Evolutionary conservation across 2,888 invertebrate genomes (phyloP).

Genomic region (Polyommatus icarus): DNA sequence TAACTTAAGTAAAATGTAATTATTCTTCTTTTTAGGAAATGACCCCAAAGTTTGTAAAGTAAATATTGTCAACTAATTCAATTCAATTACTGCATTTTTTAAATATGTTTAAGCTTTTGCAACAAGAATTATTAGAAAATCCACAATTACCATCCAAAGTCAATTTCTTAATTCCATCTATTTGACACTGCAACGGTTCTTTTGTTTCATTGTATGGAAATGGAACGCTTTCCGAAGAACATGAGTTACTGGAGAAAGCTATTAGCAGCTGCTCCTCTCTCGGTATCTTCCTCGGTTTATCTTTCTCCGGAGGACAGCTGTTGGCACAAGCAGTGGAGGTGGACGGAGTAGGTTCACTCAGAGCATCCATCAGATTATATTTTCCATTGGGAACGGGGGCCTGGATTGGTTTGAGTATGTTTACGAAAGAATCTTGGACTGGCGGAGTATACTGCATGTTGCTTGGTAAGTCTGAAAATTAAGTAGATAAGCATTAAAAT

Average conservation of each 20-base stretch:
- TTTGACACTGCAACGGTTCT: constrained; percentile 51
- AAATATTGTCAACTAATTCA: too few species aligned
- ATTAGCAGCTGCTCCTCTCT: constrained; percentile 60
- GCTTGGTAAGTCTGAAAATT: constrained; percentile 50
- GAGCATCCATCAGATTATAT: constrained; percentile 53
- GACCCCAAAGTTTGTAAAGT: too few species aligned
- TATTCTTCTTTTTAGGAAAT: too few species aligned
- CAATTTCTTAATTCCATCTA: constrained; percentile 46
- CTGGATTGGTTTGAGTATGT: constrained; percentile 36
- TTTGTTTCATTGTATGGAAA: constrained; percentile 41
- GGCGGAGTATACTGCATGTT: constrained; percentile 56
- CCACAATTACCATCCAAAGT: constrained; percentile 49
- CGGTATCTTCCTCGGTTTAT: constrained; percentile 46
- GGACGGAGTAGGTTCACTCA: constrained; percentile 61
- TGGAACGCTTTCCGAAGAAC: constrained; percentile 61
- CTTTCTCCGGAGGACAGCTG: constrained; percentile 52
- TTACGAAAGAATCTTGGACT: constrained; percentile 51
- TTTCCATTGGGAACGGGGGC: not conserved
- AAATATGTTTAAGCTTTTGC: too few species aligned
- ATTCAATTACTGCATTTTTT: too few species aligned
- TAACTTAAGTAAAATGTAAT: too few species aligned
- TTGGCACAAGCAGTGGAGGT: constrained; percentile 56
- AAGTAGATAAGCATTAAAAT: constrained; percentile 3
- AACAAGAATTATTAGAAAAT: not conserved
- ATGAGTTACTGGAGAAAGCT: constrained; percentile 61